Percentiles rank a stretch among this genome's conserved stretches.
Conservation (phyloP, 2,888 invertebrate genomes). For the Epinotia nisella region DNA sequence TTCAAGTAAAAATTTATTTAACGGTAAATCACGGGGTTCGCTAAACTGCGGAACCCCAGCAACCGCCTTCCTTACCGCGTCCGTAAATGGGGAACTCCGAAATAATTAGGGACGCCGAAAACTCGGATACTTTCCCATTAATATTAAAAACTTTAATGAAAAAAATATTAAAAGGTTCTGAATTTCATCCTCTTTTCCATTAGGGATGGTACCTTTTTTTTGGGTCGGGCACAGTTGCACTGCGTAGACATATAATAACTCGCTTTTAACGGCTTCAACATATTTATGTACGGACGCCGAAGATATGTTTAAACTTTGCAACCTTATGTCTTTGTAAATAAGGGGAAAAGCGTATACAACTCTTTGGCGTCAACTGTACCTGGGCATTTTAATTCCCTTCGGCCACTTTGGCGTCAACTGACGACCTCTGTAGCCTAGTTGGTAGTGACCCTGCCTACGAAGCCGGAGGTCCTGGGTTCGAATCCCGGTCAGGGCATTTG, state of each 20-base stretch:
- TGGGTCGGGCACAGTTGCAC: neutral
- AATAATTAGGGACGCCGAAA: slow-evolving; percentile 75
- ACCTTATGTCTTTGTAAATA: no score
- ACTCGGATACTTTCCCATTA: slow-evolving; percentile 76
- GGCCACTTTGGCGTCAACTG: no score
- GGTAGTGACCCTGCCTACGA: no score
- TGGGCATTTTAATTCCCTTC: no score
- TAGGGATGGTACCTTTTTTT: slow-evolving; percentile 53
- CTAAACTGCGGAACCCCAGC: slow-evolving; percentile 16
- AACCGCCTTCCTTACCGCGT: slow-evolving; percentile 45
- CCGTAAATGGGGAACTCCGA: slow-evolving; percentile 71
- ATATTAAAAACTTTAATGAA: slow-evolving; percentile 85
- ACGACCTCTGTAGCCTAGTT: no score
- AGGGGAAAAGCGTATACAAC: no score
- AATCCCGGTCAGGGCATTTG: no score
- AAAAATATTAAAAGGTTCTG: slow-evolving; percentile 82
- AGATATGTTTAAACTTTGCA: no score
- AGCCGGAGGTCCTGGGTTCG: no score
- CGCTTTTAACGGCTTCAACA: neutral
- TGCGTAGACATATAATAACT: neutral
- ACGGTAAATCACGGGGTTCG: neutral
- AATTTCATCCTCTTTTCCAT: slow-evolving; percentile 83
- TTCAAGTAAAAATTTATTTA: neutral
- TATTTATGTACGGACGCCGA: neutral
- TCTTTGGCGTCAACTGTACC: no score